Evolutionary conservation across 92 coral and sea anemone genomes (phyloP), one percentile per base, ranked within the genome.

Genomic region (Umimayanthus kanabou): DNA sequence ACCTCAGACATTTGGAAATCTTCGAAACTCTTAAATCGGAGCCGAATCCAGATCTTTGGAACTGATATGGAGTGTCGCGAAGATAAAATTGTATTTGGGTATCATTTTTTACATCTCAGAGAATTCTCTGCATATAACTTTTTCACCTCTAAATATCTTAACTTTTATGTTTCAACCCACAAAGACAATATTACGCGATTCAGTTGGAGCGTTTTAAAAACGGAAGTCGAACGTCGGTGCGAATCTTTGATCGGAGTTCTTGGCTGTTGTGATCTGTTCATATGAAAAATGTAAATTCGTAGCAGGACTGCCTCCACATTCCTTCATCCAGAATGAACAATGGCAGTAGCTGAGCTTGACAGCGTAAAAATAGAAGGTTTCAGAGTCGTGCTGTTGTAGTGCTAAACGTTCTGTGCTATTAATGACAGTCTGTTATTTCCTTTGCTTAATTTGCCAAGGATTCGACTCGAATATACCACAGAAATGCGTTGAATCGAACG

Each of bases 261-360:
- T 67, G 57, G 4, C 33, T 64, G 6, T 81, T 81, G 64, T 69
- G 66, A 81, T 53, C 84, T 55, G 25, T 80, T 70, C 78, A 83
- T 70, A 40, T 30, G 74, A 47, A 69, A 45, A 70, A 83, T 83
- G 87, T 71, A 45, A 69, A 70, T 83, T 83, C 22, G 43, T 15
- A 70, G 69, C 65, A 2, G 40, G 39, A 69, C 25, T 4, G 42
- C 8, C 42, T 71, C 58, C n/a, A 70, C 25, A 83, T 83, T 83
- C 87, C 67, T 70, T 83, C 47, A 57, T 65, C 39, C 28, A 70
- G 73, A 83, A 83, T 67, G 76, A 45, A 70, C 67, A 83, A 83
- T 40, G 47, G 16, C 25, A 39, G n/a, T 16, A 28, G 16, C 22
- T 65, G 7, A 42, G 33, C 42, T 6, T 65, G 37, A 66, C 37